Evolutionary conservation across 2,113 vertebrate species (phyloP).

Genomic region (Nothoprocta perdicaria): DNA sequence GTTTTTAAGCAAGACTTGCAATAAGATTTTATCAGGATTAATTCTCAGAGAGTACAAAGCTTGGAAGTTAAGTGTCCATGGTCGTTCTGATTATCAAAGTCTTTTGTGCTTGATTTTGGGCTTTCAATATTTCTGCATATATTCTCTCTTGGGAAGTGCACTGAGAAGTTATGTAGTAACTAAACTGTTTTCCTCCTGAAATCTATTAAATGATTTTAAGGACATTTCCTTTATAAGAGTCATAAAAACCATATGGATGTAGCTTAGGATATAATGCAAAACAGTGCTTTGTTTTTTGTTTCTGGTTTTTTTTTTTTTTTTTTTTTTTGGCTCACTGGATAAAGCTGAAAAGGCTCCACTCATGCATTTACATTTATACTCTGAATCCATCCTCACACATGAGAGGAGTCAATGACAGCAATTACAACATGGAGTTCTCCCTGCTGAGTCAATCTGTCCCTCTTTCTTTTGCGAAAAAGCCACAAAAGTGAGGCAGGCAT

Average conservation of each 20-base stretch:
- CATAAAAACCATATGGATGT: neutral
- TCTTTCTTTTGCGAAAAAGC: neutral
- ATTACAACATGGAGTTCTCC: neutral
- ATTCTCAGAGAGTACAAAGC: neutral
- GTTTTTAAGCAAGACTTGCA: neutral
- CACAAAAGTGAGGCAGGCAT: neutral
- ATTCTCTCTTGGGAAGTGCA: neutral
- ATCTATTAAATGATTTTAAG: neutral
- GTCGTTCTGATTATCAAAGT: neutral
- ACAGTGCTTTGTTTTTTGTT: neutral
- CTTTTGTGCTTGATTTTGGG: neutral
- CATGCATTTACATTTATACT: rapidly evolving
- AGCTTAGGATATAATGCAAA: neutral
- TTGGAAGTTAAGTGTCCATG: neutral
- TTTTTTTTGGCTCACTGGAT: neutral
- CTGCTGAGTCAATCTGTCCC: neutral
- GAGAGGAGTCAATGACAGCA: neutral
- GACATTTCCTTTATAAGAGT: neutral
- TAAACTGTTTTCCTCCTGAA: neutral
- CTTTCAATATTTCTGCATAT: neutral
- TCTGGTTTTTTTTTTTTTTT: neutral
- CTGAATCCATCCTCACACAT: neutral
- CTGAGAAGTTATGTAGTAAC: neutral
- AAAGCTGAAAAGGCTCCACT: neutral
- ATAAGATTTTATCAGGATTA: neutral